These are phyloP conservation scores for Dromius quadrimaculatus DNA, from an alignment of 2,888 invertebrate species.

Conservation along the genomic window DNA sequence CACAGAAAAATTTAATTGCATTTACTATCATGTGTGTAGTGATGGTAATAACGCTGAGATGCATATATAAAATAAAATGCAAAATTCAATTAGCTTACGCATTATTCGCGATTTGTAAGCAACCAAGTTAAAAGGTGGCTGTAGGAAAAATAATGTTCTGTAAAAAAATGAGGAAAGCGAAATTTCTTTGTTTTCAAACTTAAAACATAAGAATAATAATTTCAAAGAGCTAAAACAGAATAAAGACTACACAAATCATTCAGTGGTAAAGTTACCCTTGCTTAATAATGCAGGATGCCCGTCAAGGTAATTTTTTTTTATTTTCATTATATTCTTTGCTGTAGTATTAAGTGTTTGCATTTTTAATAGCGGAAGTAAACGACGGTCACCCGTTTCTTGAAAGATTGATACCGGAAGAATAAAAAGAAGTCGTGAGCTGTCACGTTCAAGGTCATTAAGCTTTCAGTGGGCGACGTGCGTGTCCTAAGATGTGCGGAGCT, in stretches of 20 bases:
- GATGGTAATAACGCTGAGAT: too few relatives aligned
- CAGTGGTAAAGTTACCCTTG: neutral
- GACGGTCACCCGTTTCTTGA: conserved; percentile 11
- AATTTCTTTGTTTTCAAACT: too few relatives aligned
- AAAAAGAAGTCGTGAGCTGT: conserved; percentile 19
- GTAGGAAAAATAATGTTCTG: too few relatives aligned
- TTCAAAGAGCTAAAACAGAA: conserved; percentile 9
- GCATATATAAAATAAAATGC: too few relatives aligned
- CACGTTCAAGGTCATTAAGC: conserved; percentile 24
- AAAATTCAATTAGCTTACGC: too few relatives aligned
- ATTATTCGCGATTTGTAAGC: too few relatives aligned
- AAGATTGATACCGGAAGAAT: conserved; percentile 6
- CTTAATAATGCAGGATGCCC: conserved; percentile 20
- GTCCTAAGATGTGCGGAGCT: neutral
- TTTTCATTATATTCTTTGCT: conserved; percentile 24
- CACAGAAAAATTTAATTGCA: too few relatives aligned
- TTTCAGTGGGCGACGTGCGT: conserved; percentile 9
- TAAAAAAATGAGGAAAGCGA: too few relatives aligned
- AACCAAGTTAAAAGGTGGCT: too few relatives aligned
- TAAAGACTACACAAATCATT: conserved; percentile 14
- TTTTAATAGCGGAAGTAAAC: conserved; percentile 40
- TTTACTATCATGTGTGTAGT: too few relatives aligned
- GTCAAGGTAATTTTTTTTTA: conserved; percentile 23
- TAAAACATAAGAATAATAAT: too few relatives aligned
- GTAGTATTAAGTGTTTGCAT: conserved; percentile 31